These are phyloP conservation scores for Talpa occidentalis DNA, from an alignment of 2,113 vertebrate species.

Conservation along the genomic window DNA sequence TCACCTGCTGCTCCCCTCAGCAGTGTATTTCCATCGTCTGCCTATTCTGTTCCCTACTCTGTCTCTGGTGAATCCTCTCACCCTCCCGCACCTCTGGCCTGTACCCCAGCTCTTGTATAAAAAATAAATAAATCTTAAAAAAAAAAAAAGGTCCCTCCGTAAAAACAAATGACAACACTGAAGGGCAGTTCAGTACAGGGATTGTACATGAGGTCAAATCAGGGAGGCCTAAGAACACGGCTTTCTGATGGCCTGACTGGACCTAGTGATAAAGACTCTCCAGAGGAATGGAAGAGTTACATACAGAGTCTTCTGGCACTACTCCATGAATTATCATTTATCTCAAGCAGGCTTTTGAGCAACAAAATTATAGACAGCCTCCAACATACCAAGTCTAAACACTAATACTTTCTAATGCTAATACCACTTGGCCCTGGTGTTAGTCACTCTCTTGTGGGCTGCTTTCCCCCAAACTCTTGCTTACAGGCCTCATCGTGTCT, in stretches of 20 bases:
- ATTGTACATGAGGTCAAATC: not conserved
- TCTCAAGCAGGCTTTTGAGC: slow-evolving; percentile 52
- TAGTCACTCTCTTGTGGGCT: not conserved
- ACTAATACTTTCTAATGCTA: not conserved
- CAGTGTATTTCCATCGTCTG: too few relatives aligned
- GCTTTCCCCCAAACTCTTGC: not conserved
- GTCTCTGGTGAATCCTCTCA: too few relatives aligned
- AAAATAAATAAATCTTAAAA: too few relatives aligned
- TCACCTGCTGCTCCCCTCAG: too few relatives aligned
- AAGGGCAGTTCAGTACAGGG: not conserved
- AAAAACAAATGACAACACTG: not conserved
- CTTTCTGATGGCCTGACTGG: not conserved
- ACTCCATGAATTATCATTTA: slow-evolving; percentile 1
- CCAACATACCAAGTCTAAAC: not conserved
- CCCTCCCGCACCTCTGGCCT: too few relatives aligned
- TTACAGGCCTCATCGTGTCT: not conserved
- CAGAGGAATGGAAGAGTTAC: not conserved
- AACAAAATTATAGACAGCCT: slow-evolving; percentile 48
- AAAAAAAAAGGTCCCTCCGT: not conserved
- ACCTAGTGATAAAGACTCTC: not conserved
- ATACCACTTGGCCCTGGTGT: not conserved
- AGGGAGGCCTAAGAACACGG: not conserved
- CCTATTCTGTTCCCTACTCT: too few relatives aligned
- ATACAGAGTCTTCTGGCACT: not conserved
- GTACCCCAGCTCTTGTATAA: too few relatives aligned